Conservation (phyloP, 2,797 vertebrate species). For the Picus viridis region DNA sequence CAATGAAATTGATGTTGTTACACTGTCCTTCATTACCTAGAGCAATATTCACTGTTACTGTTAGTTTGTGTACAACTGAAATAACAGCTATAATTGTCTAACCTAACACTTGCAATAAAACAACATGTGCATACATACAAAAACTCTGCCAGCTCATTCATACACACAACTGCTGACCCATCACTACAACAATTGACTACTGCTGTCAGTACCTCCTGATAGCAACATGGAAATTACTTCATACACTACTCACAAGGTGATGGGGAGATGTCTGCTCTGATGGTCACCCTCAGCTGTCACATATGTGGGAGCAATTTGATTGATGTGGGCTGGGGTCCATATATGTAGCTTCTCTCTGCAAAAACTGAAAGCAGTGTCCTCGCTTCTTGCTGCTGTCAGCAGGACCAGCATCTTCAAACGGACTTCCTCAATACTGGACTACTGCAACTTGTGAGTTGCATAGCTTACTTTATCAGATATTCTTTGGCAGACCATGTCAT, state of each 20-base stretch:
- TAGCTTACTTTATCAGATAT: neutral
- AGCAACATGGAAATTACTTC: neutral
- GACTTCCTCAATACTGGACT: neutral
- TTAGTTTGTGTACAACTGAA: neutral
- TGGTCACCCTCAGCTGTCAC: neutral
- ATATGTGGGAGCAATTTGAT: neutral
- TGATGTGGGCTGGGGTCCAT: fast-evolving
- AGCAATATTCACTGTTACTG: neutral
- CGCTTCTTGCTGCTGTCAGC: neutral
- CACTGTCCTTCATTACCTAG: neutral
- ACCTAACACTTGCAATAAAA: neutral
- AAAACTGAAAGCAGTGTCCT: neutral
- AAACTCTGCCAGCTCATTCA: neutral
- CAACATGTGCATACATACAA: fast-evolving
- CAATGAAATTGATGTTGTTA: neutral
- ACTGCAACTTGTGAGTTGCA: neutral
- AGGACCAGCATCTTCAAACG: neutral
- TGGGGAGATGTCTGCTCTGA: neutral
- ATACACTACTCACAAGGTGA: neutral
- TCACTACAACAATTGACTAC: neutral
- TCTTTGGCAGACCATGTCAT: neutral
- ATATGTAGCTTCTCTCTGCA: neutral
- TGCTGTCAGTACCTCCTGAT: neutral
- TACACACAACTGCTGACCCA: neutral
- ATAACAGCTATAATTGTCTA: neutral